Evolutionary conservation across 53 echinoderm and acorn worm species (phyloP).

Genomic region (Holothuria leucospilota): DNA sequence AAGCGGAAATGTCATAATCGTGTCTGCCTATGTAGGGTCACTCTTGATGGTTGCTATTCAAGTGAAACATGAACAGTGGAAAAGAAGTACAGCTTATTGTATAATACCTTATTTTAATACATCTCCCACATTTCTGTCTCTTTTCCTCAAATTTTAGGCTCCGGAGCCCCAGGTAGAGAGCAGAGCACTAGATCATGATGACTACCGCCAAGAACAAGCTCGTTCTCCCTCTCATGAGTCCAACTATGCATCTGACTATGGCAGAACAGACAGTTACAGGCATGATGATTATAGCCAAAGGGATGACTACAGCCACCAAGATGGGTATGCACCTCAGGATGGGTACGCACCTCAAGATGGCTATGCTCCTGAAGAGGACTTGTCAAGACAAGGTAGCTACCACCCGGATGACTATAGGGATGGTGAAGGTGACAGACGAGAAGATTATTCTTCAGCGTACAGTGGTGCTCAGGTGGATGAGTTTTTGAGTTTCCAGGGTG

Average conservation of each 20-base stretch:
- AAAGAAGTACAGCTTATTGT: too few species aligned
- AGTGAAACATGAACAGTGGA: too few species aligned
- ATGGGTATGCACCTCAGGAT: conserved; percentile 24
- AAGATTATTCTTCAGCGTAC: background rate
- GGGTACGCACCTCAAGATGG: conserved; percentile 36
- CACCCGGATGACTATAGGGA: background rate
- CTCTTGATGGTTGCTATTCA: too few species aligned
- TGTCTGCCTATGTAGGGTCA: too few species aligned
- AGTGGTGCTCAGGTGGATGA: background rate
- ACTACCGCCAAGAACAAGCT: conserved; percentile 36
- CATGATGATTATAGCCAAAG: conserved; percentile 11
- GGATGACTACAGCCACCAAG: background rate
- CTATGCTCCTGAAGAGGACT: background rate
- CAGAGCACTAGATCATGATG: background rate
- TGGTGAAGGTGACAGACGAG: background rate
- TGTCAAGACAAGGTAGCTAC: background rate
- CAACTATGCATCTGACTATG: conserved; percentile 21
- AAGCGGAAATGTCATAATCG: too few species aligned
- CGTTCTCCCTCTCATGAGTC: conserved; percentile 35
- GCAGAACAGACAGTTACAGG: conserved; percentile 34
- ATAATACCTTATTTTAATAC: too few species aligned
- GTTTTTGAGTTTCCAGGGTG: background rate
- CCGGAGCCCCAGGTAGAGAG: conserved; percentile 60
- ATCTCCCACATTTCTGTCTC: too few species aligned
- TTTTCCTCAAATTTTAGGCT: conserved; percentile 1